Evolutionary conservation across 2,888 invertebrate species (phyloP).

Genomic region (Brenthis hecate): DNA sequence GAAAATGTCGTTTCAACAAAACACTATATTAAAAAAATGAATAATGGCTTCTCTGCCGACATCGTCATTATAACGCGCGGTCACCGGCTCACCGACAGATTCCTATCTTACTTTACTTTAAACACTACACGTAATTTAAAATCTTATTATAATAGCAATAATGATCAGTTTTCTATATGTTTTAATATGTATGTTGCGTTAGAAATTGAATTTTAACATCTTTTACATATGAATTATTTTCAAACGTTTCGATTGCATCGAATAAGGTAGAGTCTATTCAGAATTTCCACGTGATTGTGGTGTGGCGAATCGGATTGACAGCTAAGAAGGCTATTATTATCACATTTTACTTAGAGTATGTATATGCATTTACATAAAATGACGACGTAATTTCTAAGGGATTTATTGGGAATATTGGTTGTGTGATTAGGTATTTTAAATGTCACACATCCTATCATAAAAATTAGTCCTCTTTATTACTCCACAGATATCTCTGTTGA

Average conservation of each 20-base stretch:
- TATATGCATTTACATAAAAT: conserved; percentile 51
- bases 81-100: conserved; percentile 68
- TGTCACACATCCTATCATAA: too few relatives aligned
- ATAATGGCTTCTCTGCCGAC: conserved; percentile 79
- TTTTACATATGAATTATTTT: conserved; percentile 41
- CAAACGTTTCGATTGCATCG: conserved; percentile 42
- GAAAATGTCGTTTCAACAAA: conserved; percentile 81
- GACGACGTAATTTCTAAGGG: conserved; percentile 53
- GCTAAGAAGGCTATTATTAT: conserved; percentile 79
- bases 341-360: conserved; percentile 72
- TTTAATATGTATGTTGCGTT: conserved; percentile 39
- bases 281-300: conserved; percentile 69
- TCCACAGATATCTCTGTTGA: too few relatives aligned
- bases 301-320: conserved; percentile 78
- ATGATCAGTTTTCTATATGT: conserved; percentile 41
- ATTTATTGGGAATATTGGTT: conserved; percentile 41
- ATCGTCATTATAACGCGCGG: conserved; percentile 75
- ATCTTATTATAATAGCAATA: conserved; percentile 45
- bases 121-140: conserved; percentile 40
- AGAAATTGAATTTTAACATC: conserved; percentile 54
- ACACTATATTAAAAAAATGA: conserved; percentile 81
- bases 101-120: conserved; percentile 62
- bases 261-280: conserved; percentile 54
- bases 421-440: conserved; percentile 10
- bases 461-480: background rate